A percentile compares a stretch with the other conserved stretches of the same genome.
Evolutionary conservation across 2,797 vertebrate species (phyloP).

Genomic region (Xiphophorus birchmanni): DNA sequence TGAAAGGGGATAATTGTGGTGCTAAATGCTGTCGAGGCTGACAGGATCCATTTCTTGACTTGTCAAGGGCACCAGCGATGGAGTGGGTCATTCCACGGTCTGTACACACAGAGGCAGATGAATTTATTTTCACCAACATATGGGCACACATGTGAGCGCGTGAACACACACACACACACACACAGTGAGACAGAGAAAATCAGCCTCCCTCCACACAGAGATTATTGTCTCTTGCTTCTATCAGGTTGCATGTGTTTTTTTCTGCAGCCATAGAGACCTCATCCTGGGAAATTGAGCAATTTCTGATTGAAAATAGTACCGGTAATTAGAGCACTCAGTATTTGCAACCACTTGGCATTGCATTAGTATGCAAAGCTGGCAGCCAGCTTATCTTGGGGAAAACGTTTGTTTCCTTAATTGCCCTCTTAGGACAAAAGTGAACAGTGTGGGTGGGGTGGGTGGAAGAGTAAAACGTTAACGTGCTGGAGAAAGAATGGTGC

Average conservation of each 20-base stretch:
- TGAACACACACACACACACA: constrained; percentile 37
- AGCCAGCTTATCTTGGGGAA: constrained; percentile 91
- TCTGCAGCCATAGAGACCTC: constrained; percentile 81
- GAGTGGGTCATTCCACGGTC: constrained; percentile 56
- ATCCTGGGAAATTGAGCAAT: constrained; percentile 89
- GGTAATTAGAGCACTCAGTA: constrained; percentile 90
- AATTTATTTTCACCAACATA: constrained; percentile 64
- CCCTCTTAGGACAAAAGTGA: constrained; percentile 93
- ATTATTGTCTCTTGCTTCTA: constrained; percentile 79
- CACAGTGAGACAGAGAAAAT: constrained; percentile 48
- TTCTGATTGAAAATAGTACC: constrained; percentile 89
- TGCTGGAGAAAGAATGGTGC: constrained; percentile 78
- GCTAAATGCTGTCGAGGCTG: constrained; percentile 73
- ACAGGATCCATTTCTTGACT: constrained; percentile 75
- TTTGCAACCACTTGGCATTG: constrained; percentile 88
- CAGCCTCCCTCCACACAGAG: constrained; percentile 65
- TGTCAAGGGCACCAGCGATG: constrained; percentile 71
- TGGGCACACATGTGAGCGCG: constrained; percentile 43
- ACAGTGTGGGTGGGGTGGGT: constrained; percentile 78
- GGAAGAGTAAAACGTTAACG: constrained; percentile 82
- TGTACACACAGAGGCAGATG: constrained; percentile 57
- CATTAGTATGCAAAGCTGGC: constrained; percentile 93
- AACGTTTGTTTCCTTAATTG: constrained; percentile 95
- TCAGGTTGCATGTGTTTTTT: constrained; percentile 72
- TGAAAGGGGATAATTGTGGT: constrained; percentile 82